phyloP scores from a whole-genome alignment of 2,888 invertebrate species.

The Mamestra brassicae region DNA sequence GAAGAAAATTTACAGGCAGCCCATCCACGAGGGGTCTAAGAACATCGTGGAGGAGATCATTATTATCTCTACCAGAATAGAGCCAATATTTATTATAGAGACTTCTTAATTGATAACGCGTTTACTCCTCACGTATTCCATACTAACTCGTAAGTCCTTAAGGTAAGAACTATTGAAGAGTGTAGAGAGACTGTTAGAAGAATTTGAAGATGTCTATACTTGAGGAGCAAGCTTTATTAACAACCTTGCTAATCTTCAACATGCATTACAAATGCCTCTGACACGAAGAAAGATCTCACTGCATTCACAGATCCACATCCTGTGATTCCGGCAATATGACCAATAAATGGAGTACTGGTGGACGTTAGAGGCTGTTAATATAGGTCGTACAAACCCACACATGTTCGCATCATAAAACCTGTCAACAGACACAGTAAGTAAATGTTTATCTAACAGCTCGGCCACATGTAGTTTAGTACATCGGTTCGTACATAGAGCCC shows the following conservation, averaged over 20 bases:
- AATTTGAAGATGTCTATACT: too few relatives aligned
- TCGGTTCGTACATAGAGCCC: not conserved
- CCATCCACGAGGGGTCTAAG: too few relatives aligned
- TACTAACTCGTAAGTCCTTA: too few relatives aligned
- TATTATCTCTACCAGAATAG: too few relatives aligned
- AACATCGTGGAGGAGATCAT: too few relatives aligned
- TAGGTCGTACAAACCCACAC: conserved; percentile 22
- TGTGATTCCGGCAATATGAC: conserved; percentile 3
- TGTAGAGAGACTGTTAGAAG: too few relatives aligned
- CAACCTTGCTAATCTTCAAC: too few relatives aligned
- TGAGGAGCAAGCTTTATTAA: too few relatives aligned
- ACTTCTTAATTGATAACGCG: too few relatives aligned
- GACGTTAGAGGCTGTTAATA: conserved; percentile 6
- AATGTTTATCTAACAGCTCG: conserved; percentile 48
- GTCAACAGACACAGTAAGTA: conserved; percentile 31
- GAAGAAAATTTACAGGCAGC: not conserved
- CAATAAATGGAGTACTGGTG: conserved; percentile 7
- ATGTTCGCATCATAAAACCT: conserved; percentile 39
- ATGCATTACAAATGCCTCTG: not conserved
- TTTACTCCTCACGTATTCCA: too few relatives aligned
- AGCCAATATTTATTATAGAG: too few relatives aligned
- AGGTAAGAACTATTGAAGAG: too few relatives aligned
- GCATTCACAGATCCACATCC: not conserved
- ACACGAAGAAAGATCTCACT: not conserved
- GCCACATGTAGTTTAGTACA: conserved; percentile 26